Conservation (phyloP, 2,797 vertebrate species). For the Sandelia bainsii region DNA sequence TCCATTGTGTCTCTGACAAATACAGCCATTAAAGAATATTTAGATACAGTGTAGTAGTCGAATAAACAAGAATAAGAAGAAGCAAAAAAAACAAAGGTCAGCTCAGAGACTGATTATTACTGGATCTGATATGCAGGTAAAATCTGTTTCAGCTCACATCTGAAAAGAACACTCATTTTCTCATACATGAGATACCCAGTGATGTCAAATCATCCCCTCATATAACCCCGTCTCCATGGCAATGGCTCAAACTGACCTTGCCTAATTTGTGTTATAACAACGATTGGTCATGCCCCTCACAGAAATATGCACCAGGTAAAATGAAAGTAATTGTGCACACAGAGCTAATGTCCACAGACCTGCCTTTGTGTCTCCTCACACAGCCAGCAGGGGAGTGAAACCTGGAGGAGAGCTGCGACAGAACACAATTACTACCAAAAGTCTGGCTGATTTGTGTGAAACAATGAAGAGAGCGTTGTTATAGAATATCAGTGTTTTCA, state of each 20-base stretch:
- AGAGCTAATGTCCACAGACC: slow-evolving; percentile 22
- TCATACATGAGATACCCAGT: slow-evolving; percentile 23
- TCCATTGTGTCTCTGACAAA: neutral
- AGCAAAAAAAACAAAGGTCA: too few relatives aligned
- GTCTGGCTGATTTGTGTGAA: slow-evolving; percentile 31
- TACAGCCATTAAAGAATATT: neutral
- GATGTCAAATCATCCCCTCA: slow-evolving; percentile 41
- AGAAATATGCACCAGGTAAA: slow-evolving; percentile 47
- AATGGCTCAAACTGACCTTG: slow-evolving; percentile 78
- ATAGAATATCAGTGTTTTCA: neutral
- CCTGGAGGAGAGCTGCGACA: slow-evolving; percentile 30
- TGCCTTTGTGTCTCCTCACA: slow-evolving; percentile 19
- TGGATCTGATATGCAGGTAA: slow-evolving; percentile 18
- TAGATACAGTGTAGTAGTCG: neutral
- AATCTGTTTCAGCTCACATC: slow-evolving; percentile 51
- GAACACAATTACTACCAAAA: slow-evolving; percentile 24
- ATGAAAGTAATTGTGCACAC: slow-evolving; percentile 39
- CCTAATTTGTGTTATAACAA: slow-evolving; percentile 71
- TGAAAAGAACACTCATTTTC: slow-evolving; percentile 15
- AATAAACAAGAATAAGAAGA: neutral
- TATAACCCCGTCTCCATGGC: slow-evolving; percentile 75
- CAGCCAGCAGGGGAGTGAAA: slow-evolving; percentile 31
- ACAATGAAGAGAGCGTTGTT: slow-evolving; percentile 11
- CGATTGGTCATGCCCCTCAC: neutral
- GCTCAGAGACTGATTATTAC: neutral